These are phyloP conservation scores for Neelides sp. DNA, from an alignment of 1,140 invertebrate genomes.

Conservation along the genomic window DNA sequence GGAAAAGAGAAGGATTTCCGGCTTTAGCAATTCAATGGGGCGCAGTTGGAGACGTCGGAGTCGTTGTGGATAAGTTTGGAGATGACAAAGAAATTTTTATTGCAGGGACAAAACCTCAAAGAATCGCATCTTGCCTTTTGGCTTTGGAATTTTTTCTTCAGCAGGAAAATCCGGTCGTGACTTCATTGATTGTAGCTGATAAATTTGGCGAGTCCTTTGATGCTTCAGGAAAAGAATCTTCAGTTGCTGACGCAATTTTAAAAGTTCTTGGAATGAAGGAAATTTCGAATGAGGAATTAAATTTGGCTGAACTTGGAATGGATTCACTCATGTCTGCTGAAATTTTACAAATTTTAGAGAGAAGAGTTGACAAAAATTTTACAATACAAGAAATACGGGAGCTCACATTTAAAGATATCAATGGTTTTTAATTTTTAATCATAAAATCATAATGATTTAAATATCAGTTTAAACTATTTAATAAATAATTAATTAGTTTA, in stretches of 20 bases:
- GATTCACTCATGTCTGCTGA: slow-evolving; percentile 58
- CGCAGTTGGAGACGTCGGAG: slow-evolving; percentile 85
- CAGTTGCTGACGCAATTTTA: slow-evolving; percentile 57
- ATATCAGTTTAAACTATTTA: no score
- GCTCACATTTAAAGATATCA: no score
- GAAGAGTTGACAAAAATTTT: no score
- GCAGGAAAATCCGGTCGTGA: slow-evolving; percentile 70
- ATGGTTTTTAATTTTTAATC: no score
- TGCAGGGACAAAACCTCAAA: slow-evolving; percentile 82
- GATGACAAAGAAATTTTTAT: slow-evolving; percentile 66
- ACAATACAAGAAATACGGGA: no score
- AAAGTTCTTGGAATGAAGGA: slow-evolving; percentile 85
- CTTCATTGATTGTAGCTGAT: slow-evolving; percentile 59
- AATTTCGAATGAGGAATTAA: slow-evolving; percentile 54
- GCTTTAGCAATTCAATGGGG: slow-evolving; percentile 92
- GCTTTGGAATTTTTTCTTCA: slow-evolving; percentile 79
- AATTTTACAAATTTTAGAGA: slow-evolving; percentile 42
- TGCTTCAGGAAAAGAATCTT: slow-evolving; percentile 44
- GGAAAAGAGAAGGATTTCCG: slow-evolving; percentile 60
- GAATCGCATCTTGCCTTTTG: slow-evolving; percentile 72
- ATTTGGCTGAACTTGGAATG: slow-evolving; percentile 84
- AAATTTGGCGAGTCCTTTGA: slow-evolving; percentile 31
- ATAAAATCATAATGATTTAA: no score
- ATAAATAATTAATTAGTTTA: no score
- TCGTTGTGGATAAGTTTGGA: slow-evolving; percentile 74